phyloP scores from a whole-genome alignment of 92 coral and sea anemone species.

The Umimayanthus chanpuru region DNA sequence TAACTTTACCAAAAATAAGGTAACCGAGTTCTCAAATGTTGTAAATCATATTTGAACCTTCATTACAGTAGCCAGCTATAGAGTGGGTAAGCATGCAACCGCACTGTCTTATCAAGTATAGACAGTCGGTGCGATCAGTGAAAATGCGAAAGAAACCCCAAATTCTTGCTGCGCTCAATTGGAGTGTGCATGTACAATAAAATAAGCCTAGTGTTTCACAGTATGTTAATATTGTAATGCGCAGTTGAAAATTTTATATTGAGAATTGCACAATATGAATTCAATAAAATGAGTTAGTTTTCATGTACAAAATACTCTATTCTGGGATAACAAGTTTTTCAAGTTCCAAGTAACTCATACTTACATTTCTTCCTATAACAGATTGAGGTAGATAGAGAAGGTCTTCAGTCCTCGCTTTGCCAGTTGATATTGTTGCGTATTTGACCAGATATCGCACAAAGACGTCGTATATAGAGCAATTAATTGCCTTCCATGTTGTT shows the following conservation, averaged over 20 bases:
- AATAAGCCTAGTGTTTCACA: not conserved
- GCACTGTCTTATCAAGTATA: not conserved
- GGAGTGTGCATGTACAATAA: not conserved
- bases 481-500: not conserved
- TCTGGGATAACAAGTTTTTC: not conserved
- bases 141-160: not conserved
- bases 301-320: not conserved
- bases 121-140: not conserved
- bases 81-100: not conserved
- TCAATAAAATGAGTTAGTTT: too few species aligned
- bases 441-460: not conserved
- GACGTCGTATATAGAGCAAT: conserved; percentile 12
- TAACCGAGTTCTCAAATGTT: not conserved
- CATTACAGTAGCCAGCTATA: not conserved
- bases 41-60: not conserved
- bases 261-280: too few species aligned
- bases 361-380: not conserved
- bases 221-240: too few species aligned
- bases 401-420: not conserved
- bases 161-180: not conserved
- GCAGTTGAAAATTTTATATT: too few species aligned
- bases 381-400: not conserved
- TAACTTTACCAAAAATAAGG: not conserved
- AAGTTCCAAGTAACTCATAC: not conserved
- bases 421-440: not conserved